Base-by-base conservation (phyloP, 1,140 invertebrate genomes). In the Penaeus japonicus region DNA sequence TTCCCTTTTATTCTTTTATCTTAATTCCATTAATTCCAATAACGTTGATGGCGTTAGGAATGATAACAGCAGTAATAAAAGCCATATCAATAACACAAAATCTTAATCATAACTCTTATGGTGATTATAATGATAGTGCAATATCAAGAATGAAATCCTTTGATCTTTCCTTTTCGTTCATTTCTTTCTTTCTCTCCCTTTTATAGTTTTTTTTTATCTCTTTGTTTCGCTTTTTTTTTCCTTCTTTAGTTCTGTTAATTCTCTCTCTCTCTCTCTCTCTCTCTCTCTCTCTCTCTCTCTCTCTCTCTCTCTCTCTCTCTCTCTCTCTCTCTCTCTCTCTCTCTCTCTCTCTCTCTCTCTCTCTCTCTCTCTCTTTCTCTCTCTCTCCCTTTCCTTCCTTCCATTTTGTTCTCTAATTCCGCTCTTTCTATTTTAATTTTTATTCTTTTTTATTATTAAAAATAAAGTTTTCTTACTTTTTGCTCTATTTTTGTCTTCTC, bases 301-400 rank as follows among this genome's bases (percentile, higher is more conserved):
- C 65, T 70, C 65, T 70, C 65, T 70, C 65, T 70, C 65, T 70
- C 65, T 70, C 65, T 70, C 65, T 70, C 65, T 70, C 65, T 70
- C 65, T 70, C 65, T 70, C 65, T 70, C 65, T 70, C 65, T 70
- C 65, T 70, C 65, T 70, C 65, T 70, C 65, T 70, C 65, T 70
- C 20, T 70, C 20, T 20, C 65, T 70, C 20, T 70, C 65, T 70
- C 65, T 70, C 20, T 70, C 65, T 70, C 20, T 7, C 20, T 70
- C 65, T 70, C 18, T 54, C 78, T 80, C 78, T 80, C 78, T 80
- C 78, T 80, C 78, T 80, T 53, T 80, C 78, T 80, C 47, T 79
- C 47, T 80, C 78, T 80, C 78, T 80, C 78, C 55, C 78, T 80
- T 53, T 80, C 78, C 55, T 53, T 80, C 78, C 55, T 53, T 80